These are phyloP conservation scores for Eurytoma californica DNA, from an alignment of 2,888 invertebrate species.

Conservation along the genomic window DNA sequence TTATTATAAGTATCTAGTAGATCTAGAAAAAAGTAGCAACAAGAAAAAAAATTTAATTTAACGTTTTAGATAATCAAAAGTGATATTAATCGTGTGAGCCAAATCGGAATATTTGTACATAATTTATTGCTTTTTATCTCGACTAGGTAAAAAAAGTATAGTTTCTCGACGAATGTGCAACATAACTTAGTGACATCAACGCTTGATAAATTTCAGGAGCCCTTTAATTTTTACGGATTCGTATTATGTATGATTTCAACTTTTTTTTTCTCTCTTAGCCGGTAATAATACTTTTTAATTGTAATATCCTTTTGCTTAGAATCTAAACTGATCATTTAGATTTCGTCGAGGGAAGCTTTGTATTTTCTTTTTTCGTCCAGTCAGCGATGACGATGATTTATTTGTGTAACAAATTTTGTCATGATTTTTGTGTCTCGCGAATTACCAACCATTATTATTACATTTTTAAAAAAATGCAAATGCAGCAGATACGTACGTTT, in stretches of 20 bases:
- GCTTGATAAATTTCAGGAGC: conserved; percentile 48
- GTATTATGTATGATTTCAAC: conserved; percentile 55
- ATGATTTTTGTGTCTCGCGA: conserved; percentile 48
- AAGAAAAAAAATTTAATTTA: too few relatives aligned
- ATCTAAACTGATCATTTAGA: conserved; percentile 48
- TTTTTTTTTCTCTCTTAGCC: conserved; percentile 52
- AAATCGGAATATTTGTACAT: not conserved
- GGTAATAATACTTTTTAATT: conserved; percentile 54
- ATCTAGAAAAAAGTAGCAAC: too few relatives aligned
- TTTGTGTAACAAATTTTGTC: conserved; percentile 53
- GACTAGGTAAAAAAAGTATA: not conserved
- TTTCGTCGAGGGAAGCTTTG: conserved; percentile 53
- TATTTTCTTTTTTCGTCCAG: conserved; percentile 56
- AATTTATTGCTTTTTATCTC: not conserved
- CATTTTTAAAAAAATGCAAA: conserved; percentile 39
- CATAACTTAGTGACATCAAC: not conserved
- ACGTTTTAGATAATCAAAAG: too few relatives aligned
- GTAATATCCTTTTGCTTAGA: conserved; percentile 55
- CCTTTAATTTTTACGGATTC: conserved; percentile 46
- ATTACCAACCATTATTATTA: conserved; percentile 39
- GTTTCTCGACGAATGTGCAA: conserved; percentile 15
- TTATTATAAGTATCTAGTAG: too few relatives aligned
- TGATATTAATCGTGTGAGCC: not conserved
- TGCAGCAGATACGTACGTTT: conserved; percentile 48
- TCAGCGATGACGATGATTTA: conserved; percentile 50